Evolutionary conservation across 1,140 invertebrate genomes (phyloP), one percentile per base, ranked within the genome.

Genomic region (Whitmania pigra): DNA sequence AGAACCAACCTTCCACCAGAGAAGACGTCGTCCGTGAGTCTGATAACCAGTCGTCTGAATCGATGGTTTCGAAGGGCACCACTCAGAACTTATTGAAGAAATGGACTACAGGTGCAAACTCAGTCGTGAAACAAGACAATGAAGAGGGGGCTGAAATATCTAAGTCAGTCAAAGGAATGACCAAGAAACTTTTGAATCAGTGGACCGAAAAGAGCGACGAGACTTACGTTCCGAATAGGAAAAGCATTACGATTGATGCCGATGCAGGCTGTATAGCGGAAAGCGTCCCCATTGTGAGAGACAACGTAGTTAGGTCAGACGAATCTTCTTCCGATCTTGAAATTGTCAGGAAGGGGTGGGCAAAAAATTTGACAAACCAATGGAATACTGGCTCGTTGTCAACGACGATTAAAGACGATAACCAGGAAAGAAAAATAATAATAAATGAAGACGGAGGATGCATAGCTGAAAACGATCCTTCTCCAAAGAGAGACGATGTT

Each of bases 381-480:
- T 70, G 69, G 69, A 53, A 31, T n/a, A 63, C 57, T 13, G 29
- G 57, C 29, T 22, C 57, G 11, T 25, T 22, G 22, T 25, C 22
- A 25, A 13, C 22, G 29, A 17, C 57, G 22, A 63, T 7, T 63
- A 63, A 63, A 63, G 57, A 63, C 29, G 43, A 49, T 49, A 7
- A 4, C 13, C 43, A 49, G 9, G 43, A 49, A 17, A 63, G 22
- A 20, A 63, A 63, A 63, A 70, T 70, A 22, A 54, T 70, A 18
- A 15, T 49, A 49, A 36, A 31, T 25, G 25, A 31, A 18, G 67
- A 68, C 18, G 25, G 25, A 25, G 60, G 27, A 13, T 40, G 54
- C 31, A 53, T 74, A 18, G 53, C 55, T 20, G 73, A 74, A 54
- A 74, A 74, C 63, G 43, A 73, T 36, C 73, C 73, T 20, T 43